Base-by-base conservation (phyloP, 2,113 vertebrate species). In the Nematolebias whitei region DNA sequence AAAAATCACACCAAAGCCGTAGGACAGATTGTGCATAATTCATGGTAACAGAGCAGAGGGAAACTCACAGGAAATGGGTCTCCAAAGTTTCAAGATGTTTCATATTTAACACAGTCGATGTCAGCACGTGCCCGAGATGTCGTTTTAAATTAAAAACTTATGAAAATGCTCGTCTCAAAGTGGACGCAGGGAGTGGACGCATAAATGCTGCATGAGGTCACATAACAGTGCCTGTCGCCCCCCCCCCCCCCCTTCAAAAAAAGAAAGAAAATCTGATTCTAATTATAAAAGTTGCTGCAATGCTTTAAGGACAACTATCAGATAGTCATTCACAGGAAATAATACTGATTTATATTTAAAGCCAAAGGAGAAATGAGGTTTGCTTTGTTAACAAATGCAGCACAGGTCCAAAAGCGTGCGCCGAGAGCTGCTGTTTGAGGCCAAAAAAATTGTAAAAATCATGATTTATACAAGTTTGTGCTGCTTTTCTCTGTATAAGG, bases 21-120 rank as follows among this genome's bases (percentile, higher is more conserved):
- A 53, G 20, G 47, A 47, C 2, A 51, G 45, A 54, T 26, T 22
- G 53, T 74, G 53, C 61, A 75, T 58, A 69, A 72, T 71, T 72
- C 45, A 71, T 39, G 41, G 54, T 23, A 48, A 63, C 41, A 52
- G n/a, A 56, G 5, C 41, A 9, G 35, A 2, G 9, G 38, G n/a
- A 51, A 47, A 45, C 49, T 53, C 1, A 0, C 9, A 22, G 15
- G 12, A 49, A 55, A 35, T 39, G 16, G 2, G 1, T 43, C 23
- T 61, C 8, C 18, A 19, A 39, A 49, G 38, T 45, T n/a, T 12
- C 7, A 19, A 24, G 18, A 74, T 54, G 58, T 49, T 74, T 63
- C 19, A 38, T 24, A 50, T 16, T 40, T 50, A 24, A 40, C 38
- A 63, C 43, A 49, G 63, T 43, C 7, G 62, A 59, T 48, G 53